A percentile compares a stretch with the other conserved stretches of the same genome.
Conservation (phyloP, 2,797 vertebrate species). For the Platalea minor region DNA sequence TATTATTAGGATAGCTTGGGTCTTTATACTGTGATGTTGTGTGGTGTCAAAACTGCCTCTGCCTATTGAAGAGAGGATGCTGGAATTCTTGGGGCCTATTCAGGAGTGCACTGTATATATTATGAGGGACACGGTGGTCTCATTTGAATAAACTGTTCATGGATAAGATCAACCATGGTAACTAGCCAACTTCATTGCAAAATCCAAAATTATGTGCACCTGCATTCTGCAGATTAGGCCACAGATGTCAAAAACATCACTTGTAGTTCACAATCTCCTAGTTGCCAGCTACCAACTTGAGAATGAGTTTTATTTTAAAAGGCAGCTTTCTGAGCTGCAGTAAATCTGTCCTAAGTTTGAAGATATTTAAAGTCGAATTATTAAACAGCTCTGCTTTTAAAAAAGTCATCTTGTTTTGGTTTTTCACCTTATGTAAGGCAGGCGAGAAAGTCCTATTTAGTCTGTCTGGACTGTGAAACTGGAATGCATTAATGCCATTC, state of each 20-base stretch:
- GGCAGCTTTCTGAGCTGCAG: not conserved
- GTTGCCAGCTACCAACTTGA: not conserved
- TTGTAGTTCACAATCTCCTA: not conserved
- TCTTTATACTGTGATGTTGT: not conserved
- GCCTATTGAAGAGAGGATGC: not conserved
- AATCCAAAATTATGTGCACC: constrained; percentile 26
- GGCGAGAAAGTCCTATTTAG: not conserved
- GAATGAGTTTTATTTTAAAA: constrained; percentile 24
- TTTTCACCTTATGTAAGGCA: not conserved
- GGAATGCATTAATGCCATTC: not conserved
- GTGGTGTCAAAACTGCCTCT: not conserved
- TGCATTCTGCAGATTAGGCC: not conserved
- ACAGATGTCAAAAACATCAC: not conserved
- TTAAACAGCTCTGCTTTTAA: not conserved
- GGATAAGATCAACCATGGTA: constrained; percentile 8
- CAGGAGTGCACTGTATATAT: not conserved
- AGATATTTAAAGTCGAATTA: not conserved
- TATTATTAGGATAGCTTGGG: not conserved
- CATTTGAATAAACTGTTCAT: constrained; percentile 29
- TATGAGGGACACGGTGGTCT: not conserved
- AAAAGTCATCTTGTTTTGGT: not conserved
- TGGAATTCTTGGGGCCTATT: not conserved
- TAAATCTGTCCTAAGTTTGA: not conserved
- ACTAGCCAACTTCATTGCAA: constrained; percentile 13
- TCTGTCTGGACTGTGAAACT: not conserved